A percentile compares a stretch with the other conserved stretches of the same genome.
Conservation (phyloP, 2,888 invertebrate genomes). For the Agriopis leucophaearia region DNA sequence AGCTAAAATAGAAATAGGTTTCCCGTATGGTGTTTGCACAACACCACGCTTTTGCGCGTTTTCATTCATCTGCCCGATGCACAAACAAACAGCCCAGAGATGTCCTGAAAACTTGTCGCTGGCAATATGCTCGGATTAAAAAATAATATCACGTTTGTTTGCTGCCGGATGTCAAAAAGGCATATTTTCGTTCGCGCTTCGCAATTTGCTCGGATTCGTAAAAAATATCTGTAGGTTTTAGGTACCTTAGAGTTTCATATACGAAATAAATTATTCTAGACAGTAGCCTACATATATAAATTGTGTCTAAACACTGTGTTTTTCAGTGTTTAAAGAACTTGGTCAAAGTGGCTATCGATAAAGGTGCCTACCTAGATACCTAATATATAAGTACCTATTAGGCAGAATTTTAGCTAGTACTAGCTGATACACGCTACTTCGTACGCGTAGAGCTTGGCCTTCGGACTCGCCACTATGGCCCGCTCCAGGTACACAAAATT, state of each 20-base stretch:
- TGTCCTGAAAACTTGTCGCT: slow-evolving; percentile 65
- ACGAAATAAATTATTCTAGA: not conserved
- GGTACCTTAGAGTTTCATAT: not conserved
- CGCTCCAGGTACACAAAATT: too few species aligned
- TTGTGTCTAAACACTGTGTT: too few species aligned
- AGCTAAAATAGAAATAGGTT: slow-evolving; percentile 15
- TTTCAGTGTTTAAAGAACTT: too few species aligned
- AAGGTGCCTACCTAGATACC: too few species aligned
- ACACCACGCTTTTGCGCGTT: slow-evolving; percentile 48
- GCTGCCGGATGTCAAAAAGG: slow-evolving; percentile 51
- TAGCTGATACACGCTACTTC: too few species aligned
- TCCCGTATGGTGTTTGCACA: slow-evolving; percentile 49
- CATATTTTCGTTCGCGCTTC: slow-evolving; percentile 42
- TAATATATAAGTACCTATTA: too few species aligned
- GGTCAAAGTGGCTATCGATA: too few species aligned
- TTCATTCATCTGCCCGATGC: slow-evolving; percentile 60
- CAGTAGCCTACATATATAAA: not conserved
- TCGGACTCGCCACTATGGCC: too few species aligned
- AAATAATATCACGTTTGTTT: slow-evolving; percentile 69
- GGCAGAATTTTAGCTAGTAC: too few species aligned
- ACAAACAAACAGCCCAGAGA: slow-evolving; percentile 64
- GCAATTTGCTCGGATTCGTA: slow-evolving; percentile 38
- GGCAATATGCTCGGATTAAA: slow-evolving; percentile 83
- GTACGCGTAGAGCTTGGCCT: too few species aligned
- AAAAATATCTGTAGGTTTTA: slow-evolving; percentile 8